Base-by-base conservation (phyloP, 2,113 vertebrate genomes). In the Phalacrocorax pelagicus region DNA sequence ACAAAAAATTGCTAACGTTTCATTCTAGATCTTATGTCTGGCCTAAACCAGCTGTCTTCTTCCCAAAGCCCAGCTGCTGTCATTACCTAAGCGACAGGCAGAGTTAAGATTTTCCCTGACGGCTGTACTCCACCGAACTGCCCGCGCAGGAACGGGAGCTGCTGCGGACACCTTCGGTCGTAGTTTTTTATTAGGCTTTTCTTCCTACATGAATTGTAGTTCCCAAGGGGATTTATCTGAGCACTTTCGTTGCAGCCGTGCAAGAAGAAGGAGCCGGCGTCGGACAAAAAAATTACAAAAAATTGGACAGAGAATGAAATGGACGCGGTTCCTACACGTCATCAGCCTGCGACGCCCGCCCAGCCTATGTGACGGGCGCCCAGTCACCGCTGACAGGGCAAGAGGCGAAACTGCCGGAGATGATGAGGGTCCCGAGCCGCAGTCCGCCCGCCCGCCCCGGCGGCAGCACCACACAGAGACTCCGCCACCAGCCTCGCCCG, bases 271-370 rank as follows among this genome's bases (percentile, higher is more conserved):
- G 4, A 0, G 12, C 38, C 10, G 16, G 0, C 12, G 0, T 0
- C 4, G 3, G 14, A 2, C 3, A 40, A 30, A 11, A 11, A 11
- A 10, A 15, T 0, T 1, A 15, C 34, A 15, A 44, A 44, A 44
- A 44, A 44, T 12, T 0, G n/a, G 2, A 2, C 19, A 1, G 7
- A 10, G 6, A 8, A 4, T 0, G 4, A 5, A 3, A 0, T 0
- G 3, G 3, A 17, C 3, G 65, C 6, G 8, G 16, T 6, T 3
- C 3, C 1, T 5, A 5, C 5, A 5, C 1, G 36, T 4, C 4
- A 15, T 3, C 9, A 6, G 20, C 0, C 8, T 1, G 57, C 24
- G 8, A 7, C 6, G 11, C 36, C 36, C 2, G 23, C 40, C 36
- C 23, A 23, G 6, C 3, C 6, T 1, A 8, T 1, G 24, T 12